Evolutionary conservation across 2,113 vertebrate genomes (phyloP).

Genomic region (Rhynchopsitta pachyrhyncha): DNA sequence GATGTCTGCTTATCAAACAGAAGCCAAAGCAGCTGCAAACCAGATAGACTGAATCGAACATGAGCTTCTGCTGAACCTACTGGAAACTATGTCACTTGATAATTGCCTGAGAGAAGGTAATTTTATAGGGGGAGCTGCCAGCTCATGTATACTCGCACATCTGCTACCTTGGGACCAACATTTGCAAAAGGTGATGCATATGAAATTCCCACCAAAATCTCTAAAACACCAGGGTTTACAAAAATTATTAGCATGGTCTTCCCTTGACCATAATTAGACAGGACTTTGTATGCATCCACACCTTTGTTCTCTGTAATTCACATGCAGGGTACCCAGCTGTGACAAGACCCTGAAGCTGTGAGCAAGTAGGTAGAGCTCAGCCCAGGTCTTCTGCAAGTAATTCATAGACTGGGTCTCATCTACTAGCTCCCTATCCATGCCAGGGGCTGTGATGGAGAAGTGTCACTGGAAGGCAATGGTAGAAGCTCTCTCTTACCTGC

Average conservation of each 20-base stretch:
- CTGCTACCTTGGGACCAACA: neutral
- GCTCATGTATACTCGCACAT: neutral
- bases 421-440: neutral
- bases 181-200: neutral
- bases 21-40: conserved; percentile 61
- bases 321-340: fast-evolving
- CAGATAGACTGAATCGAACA: neutral
- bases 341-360: neutral
- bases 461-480: neutral
- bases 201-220: neutral
- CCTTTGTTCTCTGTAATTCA: neutral
- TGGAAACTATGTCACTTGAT: neutral
- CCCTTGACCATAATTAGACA: neutral
- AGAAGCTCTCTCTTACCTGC: neutral
- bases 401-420: neutral
- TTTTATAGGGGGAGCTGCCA: neutral
- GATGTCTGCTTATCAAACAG: conserved; percentile 38
- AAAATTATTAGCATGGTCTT: neutral
- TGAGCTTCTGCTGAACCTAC: conserved; percentile 20
- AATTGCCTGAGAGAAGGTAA: neutral
- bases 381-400: neutral
- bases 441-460: neutral
- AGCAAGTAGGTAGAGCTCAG: neutral
- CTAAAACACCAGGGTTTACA: neutral
- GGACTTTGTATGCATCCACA: neutral